Conservation (phyloP, 2,797 vertebrate species). For the Gymnothorax javanicus region DNA sequence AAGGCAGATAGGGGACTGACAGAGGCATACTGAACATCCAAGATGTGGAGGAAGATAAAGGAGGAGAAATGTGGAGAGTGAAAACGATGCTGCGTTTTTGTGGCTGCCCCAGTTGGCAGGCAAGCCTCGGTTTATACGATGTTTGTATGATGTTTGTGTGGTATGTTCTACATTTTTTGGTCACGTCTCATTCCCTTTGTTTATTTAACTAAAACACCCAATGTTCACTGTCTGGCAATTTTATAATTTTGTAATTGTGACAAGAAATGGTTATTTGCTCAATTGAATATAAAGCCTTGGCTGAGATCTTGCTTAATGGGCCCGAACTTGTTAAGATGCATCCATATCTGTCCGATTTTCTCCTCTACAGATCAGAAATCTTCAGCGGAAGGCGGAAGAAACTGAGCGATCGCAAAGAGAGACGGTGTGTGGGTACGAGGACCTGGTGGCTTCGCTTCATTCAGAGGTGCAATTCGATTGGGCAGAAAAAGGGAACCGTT, state of each 20-base stretch:
- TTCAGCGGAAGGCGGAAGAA: slow-evolving; percentile 69
- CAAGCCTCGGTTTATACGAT: not conserved
- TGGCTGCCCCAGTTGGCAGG: not conserved
- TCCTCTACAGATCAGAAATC: slow-evolving; percentile 66
- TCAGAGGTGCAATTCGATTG: slow-evolving; percentile 65
- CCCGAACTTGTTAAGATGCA: too few relatives aligned
- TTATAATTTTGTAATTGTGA: too few relatives aligned
- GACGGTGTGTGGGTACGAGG: slow-evolving; percentile 67
- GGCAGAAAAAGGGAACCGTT: not conserved
- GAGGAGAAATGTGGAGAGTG: not conserved
- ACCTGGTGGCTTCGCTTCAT: slow-evolving; percentile 67
- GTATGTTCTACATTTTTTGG: not conserved
- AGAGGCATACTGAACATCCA: not conserved
- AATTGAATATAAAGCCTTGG: not conserved
- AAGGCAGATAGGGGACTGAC: not conserved
- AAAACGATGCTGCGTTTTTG: not conserved
- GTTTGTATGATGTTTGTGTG: slow-evolving; percentile 10
- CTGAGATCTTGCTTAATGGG: not conserved
- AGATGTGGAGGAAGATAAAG: not conserved
- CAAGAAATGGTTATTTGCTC: not conserved
- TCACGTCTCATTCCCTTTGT: not conserved
- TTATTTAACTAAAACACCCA: not conserved
- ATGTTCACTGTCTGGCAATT: not conserved
- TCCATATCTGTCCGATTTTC: not conserved
- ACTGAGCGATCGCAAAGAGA: slow-evolving; percentile 67